A percentile compares a stretch with the other conserved stretches of the same genome.
These are phyloP conservation scores for Tetraneura akinire DNA, from an alignment of 1,140 invertebrate species.

Conservation along the genomic window DNA sequence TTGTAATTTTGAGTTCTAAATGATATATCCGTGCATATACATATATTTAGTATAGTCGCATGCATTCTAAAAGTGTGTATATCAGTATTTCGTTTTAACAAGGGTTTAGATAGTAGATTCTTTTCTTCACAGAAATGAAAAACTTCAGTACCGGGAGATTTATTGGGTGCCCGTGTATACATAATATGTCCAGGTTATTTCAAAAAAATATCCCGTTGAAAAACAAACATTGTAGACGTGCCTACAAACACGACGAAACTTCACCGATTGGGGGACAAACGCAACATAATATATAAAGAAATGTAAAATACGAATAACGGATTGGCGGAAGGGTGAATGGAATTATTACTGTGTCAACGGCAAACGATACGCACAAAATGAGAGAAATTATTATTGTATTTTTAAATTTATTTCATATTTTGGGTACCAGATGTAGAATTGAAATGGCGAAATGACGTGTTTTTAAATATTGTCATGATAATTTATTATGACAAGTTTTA, in stretches of 20 bases:
- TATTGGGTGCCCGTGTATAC: slow-evolving; percentile 17
- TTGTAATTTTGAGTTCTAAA: not conserved
- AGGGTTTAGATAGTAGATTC: slow-evolving; percentile 6
- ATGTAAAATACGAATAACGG: not conserved
- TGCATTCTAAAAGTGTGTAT: not conserved
- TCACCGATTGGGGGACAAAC: not conserved
- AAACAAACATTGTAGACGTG: slow-evolving; percentile 12
- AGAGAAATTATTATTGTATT: too few species aligned
- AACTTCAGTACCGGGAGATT: not conserved
- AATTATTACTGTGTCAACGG: too few species aligned
- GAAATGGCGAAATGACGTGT: too few species aligned
- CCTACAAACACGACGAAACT: not conserved
- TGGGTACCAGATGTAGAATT: too few species aligned
- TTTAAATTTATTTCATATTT: too few species aligned
- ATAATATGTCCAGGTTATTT: slow-evolving; percentile 32
- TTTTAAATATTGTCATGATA: too few species aligned
- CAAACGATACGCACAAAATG: too few species aligned
- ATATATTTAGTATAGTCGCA: not conserved
- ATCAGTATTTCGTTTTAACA: slow-evolving; percentile 18
- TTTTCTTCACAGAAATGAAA: not conserved
- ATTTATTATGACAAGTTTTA: too few species aligned
- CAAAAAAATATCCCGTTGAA: not conserved
- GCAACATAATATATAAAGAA: not conserved
- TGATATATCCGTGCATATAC: not conserved
- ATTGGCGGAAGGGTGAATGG: not conserved